Evolutionary conservation across 2,888 invertebrate species (phyloP).

Genomic region (Hoplodrina ambigua): DNA sequence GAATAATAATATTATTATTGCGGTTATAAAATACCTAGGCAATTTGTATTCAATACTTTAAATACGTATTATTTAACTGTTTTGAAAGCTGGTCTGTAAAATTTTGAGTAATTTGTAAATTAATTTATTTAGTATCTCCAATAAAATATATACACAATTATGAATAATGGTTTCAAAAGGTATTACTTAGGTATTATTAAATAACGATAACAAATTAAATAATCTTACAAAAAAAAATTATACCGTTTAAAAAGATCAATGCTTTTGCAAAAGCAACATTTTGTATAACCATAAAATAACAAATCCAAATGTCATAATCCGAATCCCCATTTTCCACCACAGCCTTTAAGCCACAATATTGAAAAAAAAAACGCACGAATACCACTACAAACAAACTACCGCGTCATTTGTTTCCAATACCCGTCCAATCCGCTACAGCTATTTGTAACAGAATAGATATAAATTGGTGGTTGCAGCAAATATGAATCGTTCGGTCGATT

Average conservation of each 20-base stretch:
- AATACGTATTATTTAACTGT: not conserved
- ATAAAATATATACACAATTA: no score
- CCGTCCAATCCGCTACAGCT: constrained; percentile 81
- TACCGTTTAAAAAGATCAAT: not conserved
- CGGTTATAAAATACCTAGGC: not conserved
- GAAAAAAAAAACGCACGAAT: constrained; percentile 51
- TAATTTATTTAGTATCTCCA: no score
- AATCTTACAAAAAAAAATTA: no score
- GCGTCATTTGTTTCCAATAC: constrained; percentile 86
- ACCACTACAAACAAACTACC: constrained; percentile 68
- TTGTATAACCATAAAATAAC: not conserved
- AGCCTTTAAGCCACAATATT: constrained; percentile 30
- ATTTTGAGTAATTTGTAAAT: not conserved
- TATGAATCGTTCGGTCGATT: constrained; percentile 79
- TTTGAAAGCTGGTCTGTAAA: not conserved
- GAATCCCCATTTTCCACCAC: constrained; percentile 22
- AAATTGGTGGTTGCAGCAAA: constrained; percentile 86
- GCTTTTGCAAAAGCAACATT: not conserved
- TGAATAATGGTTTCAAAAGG: no score
- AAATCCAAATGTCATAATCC: constrained; percentile 16
- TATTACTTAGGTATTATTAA: no score
- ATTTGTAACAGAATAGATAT: constrained; percentile 86
- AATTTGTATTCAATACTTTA: not conserved
- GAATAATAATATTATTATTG: not conserved
- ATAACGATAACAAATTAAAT: no score